Conservation (phyloP, 2,113 vertebrate genomes). For the Rhegmatorhina hoffmannsi region DNA sequence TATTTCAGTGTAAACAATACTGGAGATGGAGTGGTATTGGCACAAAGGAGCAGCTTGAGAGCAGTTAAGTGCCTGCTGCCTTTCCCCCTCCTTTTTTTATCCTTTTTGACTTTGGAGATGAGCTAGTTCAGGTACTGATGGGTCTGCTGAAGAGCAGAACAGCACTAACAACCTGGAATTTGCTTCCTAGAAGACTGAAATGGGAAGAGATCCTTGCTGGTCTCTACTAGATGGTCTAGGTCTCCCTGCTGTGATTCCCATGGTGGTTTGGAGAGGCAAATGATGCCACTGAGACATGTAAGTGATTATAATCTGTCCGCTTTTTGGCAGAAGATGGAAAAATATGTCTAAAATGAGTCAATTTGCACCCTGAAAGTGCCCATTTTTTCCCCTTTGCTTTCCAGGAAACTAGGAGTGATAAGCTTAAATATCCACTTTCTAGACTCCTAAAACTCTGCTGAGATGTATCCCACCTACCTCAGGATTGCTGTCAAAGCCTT, state of each 20-base stretch:
- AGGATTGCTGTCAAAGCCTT: background rate
- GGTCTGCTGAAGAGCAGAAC: background rate
- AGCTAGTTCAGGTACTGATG: background rate
- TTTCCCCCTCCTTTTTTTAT: background rate
- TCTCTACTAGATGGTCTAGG: background rate
- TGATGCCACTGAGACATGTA: rapidly evolving
- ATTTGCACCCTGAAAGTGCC: background rate
- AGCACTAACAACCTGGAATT: background rate
- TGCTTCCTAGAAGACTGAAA: background rate
- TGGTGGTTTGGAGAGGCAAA: background rate
- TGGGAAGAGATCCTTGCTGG: background rate
- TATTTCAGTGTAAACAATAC: constrained; percentile 59
- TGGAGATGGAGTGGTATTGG: constrained; percentile 53
- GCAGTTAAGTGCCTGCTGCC: constrained; percentile 6
- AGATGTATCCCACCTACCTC: background rate
- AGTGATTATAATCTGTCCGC: background rate
- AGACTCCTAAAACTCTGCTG: background rate
- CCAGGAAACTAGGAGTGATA: background rate
- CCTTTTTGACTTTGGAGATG: background rate
- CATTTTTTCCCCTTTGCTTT: background rate
- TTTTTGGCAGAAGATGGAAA: background rate
- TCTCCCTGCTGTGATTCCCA: background rate
- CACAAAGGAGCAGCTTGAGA: constrained; percentile 35
- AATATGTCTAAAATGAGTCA: background rate
- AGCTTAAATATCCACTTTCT: background rate